Evolutionary conservation across 2,113 vertebrate species (phyloP).

Genomic region (Zosterops pallidus): DNA sequence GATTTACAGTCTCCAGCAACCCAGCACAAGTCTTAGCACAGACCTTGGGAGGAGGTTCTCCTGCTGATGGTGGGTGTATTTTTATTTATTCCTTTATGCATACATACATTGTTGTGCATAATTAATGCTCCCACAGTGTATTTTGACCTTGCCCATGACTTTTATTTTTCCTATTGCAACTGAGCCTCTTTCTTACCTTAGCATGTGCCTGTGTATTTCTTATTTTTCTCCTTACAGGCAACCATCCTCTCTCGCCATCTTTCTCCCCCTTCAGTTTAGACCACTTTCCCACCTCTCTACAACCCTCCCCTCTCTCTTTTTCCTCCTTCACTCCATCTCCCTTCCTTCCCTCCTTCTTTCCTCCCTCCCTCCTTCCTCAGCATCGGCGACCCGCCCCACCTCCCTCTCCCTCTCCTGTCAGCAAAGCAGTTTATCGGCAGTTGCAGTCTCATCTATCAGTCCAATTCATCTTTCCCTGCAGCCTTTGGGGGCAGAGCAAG

Average conservation of each 20-base stretch:
- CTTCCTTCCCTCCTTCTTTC: background rate
- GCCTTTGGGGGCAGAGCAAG: slow-evolving; percentile 42
- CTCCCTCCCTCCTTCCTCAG: background rate
- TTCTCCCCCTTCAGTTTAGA: background rate
- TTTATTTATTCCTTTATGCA: slow-evolving; percentile 2
- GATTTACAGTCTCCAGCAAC: background rate
- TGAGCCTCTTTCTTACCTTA: background rate
- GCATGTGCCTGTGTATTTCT: background rate
- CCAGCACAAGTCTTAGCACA: rapidly evolving
- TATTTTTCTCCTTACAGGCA: background rate
- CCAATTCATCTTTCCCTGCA: slow-evolving; percentile 60
- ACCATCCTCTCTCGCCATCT: background rate
- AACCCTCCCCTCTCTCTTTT: background rate
- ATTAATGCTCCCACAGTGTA: background rate
- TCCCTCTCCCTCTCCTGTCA: slow-evolving; percentile 24
- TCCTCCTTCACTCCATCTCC: background rate
- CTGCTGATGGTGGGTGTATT: background rate
- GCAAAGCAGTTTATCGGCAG: slow-evolving; percentile 54
- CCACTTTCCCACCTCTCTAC: background rate
- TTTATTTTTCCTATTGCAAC: background rate
- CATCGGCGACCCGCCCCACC: background rate
- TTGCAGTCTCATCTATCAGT: slow-evolving; percentile 69
- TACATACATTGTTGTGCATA: background rate
- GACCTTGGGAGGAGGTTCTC: background rate
- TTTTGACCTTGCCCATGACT: background rate